Percentiles rank a stretch among this genome's conserved stretches.
phyloP scores from a whole-genome alignment of 2,888 invertebrate genomes.

The Ectemnius continuus region DNA sequence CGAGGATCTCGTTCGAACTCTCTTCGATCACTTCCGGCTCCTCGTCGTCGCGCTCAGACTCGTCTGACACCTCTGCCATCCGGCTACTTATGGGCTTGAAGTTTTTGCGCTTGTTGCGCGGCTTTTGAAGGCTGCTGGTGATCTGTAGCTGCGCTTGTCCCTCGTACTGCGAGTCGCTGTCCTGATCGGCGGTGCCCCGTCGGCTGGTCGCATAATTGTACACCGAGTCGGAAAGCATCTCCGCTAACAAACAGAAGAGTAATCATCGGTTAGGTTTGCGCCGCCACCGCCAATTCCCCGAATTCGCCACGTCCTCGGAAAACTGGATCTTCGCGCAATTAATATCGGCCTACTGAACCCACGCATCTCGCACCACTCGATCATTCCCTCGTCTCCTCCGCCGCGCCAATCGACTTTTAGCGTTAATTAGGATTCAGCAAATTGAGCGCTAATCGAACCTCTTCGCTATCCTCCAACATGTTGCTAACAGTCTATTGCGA shows the following conservation, averaged over 20 bases:
- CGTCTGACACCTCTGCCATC: constrained; percentile 77
- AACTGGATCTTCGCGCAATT: constrained; percentile 2
- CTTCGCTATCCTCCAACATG: constrained; percentile 28
- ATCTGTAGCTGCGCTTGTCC: constrained; percentile 70
- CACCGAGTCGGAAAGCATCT: constrained; percentile 77
- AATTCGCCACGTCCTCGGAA: constrained; percentile 12
- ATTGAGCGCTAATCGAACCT: constrained; percentile 42
- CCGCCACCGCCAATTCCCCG: no score
- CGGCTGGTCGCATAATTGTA: constrained; percentile 77
- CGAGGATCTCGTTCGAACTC: constrained; percentile 64
- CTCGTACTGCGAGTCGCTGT: constrained; percentile 75
- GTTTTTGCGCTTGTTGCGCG: constrained; percentile 80
- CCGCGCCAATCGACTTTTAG: constrained; percentile 55
- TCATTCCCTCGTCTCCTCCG: constrained; percentile 29
- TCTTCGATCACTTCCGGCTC: constrained; percentile 60
- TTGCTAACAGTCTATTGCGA: constrained; percentile 23
- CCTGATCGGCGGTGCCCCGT: constrained; percentile 74
- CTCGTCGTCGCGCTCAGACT: constrained; percentile 69
- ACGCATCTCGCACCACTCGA: constrained; percentile 26
- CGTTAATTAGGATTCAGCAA: constrained; percentile 56
- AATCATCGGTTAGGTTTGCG: not conserved
- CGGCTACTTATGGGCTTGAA: constrained; percentile 78
- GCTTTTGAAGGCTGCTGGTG: constrained; percentile 70
- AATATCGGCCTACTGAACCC: constrained; percentile 13
- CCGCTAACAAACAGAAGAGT: constrained; percentile 66